Evolutionary conservation across 2,113 vertebrate genomes (phyloP), one percentile per base, ranked within the genome.

Genomic region (Tenrec ecaudatus): DNA sequence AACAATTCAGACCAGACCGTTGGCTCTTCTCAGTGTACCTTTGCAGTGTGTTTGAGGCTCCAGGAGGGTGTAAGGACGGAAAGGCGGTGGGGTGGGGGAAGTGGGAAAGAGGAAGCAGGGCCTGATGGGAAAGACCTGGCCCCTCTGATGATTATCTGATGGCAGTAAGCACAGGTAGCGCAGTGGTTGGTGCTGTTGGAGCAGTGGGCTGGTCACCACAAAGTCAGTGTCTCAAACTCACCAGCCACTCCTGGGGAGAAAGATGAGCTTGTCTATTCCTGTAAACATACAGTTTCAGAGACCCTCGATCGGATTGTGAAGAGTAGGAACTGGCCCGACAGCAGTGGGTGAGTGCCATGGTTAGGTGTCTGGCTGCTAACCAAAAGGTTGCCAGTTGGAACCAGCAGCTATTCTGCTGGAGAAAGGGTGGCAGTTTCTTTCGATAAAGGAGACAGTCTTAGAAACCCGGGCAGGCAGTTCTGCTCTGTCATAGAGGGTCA

Each of bases 1-100:
- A 89, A 83, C 64, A 40, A 1, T 40, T 92, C 60, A 68, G 75
- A 84, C 64, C 57, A 68, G 75, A 84, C 69, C 38, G 73, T 85
- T 0, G 4, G 36, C 5, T 90, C 78, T 90, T 71, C 78, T 90
- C 69, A 29, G 22, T 29, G n/a, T 68, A 1, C 11, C 53, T 78
- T 31, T 58, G 19, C 22, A 40, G 29, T 38, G 2, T 14, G 22
- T 31, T 85, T 62, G 5, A 8, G 3, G 8, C 33, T 27, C 60
- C 68, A 64, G 43, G 36, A 16, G 19, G 19, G 57, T 8, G 33
- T 38, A 27, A 75, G 22, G 38, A 85, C 33, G 75, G 53, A 57
- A 71, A 64, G 69, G 62, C 1, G 7, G 47, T 6, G 31, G 29
- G 38, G 27, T 36, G 69, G 36, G 82, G 5, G 82, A 36, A 91